Conservation (phyloP, 1,140 invertebrate genomes). For the Tetragnatha versicolor region DNA sequence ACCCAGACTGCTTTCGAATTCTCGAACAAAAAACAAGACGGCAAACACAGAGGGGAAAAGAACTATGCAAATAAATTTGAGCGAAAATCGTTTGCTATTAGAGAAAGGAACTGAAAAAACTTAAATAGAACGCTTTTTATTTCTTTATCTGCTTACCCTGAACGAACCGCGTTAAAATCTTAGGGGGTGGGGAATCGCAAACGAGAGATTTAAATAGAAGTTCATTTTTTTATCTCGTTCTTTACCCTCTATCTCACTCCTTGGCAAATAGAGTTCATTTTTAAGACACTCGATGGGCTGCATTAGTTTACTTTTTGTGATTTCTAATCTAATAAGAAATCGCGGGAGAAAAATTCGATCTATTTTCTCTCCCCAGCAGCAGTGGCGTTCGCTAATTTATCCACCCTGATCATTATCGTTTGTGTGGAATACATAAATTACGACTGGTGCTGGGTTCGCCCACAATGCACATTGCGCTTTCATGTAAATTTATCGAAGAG, state of each 20-base stretch:
- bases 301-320: constrained; percentile 18
- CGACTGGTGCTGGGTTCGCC: too few relatives aligned
- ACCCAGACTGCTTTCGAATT: neutral
- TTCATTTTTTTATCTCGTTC: constrained; percentile 9
- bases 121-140: neutral
- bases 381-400: too few relatives aligned
- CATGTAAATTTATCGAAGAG: too few relatives aligned
- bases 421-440: too few relatives aligned
- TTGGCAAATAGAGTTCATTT: neutral
- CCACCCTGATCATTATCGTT: too few relatives aligned
- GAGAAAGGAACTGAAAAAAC: neutral
- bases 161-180: neutral
- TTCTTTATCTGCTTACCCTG: neutral
- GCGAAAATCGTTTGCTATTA: constrained; percentile 25
- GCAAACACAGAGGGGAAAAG: neutral
- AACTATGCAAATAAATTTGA: constrained; percentile 19
- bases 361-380: too few relatives aligned
- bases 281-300: too few relatives aligned
- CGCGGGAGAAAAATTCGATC: neutral
- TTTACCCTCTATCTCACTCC: neutral
- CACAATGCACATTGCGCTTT: too few relatives aligned
- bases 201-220: constrained; percentile 18
- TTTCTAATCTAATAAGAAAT: constrained; percentile 33
- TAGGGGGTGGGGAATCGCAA: neutral
- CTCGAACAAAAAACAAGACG: neutral